Base-by-base conservation (phyloP, 2,888 invertebrate species). In the Phyllotreta cruciferae region DNA sequence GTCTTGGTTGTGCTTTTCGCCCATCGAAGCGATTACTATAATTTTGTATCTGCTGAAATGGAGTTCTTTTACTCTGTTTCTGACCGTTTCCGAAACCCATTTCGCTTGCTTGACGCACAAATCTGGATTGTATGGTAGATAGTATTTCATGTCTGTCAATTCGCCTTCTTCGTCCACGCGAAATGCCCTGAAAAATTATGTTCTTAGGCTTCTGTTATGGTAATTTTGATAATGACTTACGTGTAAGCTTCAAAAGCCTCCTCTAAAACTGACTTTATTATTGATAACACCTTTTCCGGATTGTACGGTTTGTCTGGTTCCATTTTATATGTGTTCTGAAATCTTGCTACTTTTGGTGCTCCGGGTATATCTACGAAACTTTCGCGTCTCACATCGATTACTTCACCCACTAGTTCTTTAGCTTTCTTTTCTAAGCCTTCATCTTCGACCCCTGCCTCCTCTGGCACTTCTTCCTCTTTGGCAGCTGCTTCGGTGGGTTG, bases 21-120 rank as follows among this genome's bases (percentile, higher is more conserved):
- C 87, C 60, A 90, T 87, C 14, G 86, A 84, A 10, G 90, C 88
- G 6, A 83, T 75, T 14, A 87, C 86, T 60, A 89, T 80, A 52
- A 90, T 81, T 77, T 89, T 88, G 77, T 87, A 90, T 90, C 91
- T 88, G 78, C 90, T 88, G 78, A 85, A 90, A 66, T 87, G 84
- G 75, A 88, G 83, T 76, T 85, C 86, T 78, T 88, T 87, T n/a
- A 90, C 83, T 64, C 84, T 83, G 35, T 82, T 81, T 36, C 86
- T 84, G 66, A 91, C 86, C 42, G 84, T 85, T 64, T 84, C 83
- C 0, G 88, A 84, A 64, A 89, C 81, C 71, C 81, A 83, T 70
- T 80, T 84, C 5, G 87, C 82, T 63, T 87, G 83, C 56, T 85
- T 80, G 3, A 86, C 83, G 45, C 86, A 85, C 52, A 85, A 82